Base-by-base conservation (phyloP, 2,888 invertebrate species). In the Diaperis boleti region DNA sequence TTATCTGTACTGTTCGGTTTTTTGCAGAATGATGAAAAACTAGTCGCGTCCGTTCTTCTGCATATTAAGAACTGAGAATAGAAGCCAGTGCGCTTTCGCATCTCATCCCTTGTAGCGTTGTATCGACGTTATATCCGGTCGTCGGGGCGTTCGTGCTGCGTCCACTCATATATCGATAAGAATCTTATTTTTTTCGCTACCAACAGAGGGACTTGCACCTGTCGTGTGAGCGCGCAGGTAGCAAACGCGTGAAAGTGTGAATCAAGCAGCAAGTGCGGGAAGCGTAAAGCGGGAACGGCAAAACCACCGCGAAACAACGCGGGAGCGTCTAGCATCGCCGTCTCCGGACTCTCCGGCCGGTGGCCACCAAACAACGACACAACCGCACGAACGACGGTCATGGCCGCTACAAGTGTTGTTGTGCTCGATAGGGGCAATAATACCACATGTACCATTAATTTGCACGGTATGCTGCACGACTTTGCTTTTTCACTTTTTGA, bases 401-500 rank as follows among this genome's bases (percentile, higher is more conserved):
- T 81, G 88, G 93, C 93, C 80, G 90, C 90, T 86, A 94, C 95
- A 82, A 94, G 94, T 88, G 95, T 95, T 85, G 95, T 96, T 84
- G 93, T 95, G 80, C 88, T 94, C 81, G 95, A 96, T 85, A 89
- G 96, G 83, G 95, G 95, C 83, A 95, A 96, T 86, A 95, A 95
- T 86, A 96, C 95, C 83, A 95, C 95, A 82, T 95, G 95, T 85
- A 95, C 95, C 80, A 93, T 96, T 83, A 96, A 96, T 88, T 89
- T 96, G 84, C 95, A 95, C 85, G 96, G 96, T 96, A 85, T 89
- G 90, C 7, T 26, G 20, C 3, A 8, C 26, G 1, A n/a, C 26
- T 2, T 26, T 6, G 6, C n/a, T 26, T 26, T 26, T 26, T 26
- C 26, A 26, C n/a, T n/a, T n/a, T n/a, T n/a, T n/a, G n/a, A n/a